Evolutionary conservation across 2,797 vertebrate species (phyloP), one percentile per base, ranked within the genome.

Genomic region (Darevskia nairensis): DNA sequence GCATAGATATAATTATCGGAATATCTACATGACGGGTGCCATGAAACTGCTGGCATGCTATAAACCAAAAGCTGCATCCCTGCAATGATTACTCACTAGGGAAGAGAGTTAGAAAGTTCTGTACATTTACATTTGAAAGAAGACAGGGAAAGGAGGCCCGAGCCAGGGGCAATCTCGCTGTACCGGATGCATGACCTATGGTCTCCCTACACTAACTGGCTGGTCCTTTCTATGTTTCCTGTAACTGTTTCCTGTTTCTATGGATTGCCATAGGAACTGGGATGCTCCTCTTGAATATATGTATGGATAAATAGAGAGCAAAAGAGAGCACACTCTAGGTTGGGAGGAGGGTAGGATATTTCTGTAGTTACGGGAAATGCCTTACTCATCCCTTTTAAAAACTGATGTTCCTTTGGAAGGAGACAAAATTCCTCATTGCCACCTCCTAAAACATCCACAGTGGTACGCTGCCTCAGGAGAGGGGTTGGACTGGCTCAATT

Each of bases 151-250:
- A 82, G 79, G 84, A 88, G 88, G 88, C 84, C 88, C 61, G 15
- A 41, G 41, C 44, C 44, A 76, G 59, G 83, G 84, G 78, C 32
- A 19, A 69, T 77, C 59, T 82, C 68, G 78, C 69, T 85, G 35
- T 77, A 69, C 84, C 78, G 84, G 88, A 89, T 86, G 72, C 61
- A 75, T 86, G 83, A 89, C 83, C 88, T 39, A n/a, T 4, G 25
- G 71, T 81, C 75, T 55, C 79, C 83, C 84, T 55, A 76, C 84
- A 76, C 71, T 68, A 82, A 82, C 35, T n/a, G 78, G 76, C 79
- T 82, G 72, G 84, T 61, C 79, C 71, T 86, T 89, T 89, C 83
- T 85, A 89, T 46, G 59, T 89, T 89, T 89, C 88, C 88, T 89
- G 88, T 86, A 66, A 69, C 50, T 68, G 79, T 89, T 89, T 89